Evolutionary conservation across 2,113 vertebrate species (phyloP).

Genomic region (Periophthalmodon schlosseri): DNA sequence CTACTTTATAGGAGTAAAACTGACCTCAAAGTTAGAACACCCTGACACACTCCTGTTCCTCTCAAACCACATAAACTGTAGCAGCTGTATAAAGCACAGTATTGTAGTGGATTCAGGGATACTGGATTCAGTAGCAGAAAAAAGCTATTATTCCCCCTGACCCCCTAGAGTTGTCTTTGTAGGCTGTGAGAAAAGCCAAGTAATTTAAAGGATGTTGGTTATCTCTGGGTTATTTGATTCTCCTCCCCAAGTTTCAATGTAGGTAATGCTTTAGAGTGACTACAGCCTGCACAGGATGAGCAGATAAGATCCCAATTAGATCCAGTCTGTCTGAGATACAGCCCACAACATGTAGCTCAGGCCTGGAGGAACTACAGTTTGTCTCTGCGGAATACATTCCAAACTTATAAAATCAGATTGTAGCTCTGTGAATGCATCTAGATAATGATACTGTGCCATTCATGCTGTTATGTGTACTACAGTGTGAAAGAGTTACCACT

Average conservation of each 20-base stretch:
- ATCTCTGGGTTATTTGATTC: constrained; percentile 7
- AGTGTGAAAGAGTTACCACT: neutral
- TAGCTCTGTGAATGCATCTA: neutral
- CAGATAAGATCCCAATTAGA: constrained; percentile 44
- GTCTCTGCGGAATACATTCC: neutral
- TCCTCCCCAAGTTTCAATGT: constrained; percentile 9
- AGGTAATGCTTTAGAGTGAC: constrained; percentile 14
- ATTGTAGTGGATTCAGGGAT: neutral
- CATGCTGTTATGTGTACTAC: neutral
- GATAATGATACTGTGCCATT: neutral
- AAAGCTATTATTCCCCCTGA: constrained; percentile 1
- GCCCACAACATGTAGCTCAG: constrained; percentile 1
- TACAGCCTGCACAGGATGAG: constrained; percentile 22
- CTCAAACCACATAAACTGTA: neutral
- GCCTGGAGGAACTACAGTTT: neutral
- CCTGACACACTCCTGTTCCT: neutral
- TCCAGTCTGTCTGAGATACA: constrained; percentile 22
- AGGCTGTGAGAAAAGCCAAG: constrained; percentile 21
- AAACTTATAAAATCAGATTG: neutral
- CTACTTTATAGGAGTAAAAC: neutral
- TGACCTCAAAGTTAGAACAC: neutral
- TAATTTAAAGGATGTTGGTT: constrained; percentile 28
- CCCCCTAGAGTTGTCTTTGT: constrained; percentile 16
- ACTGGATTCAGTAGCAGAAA: neutral
- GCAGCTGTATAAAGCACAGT: neutral